Evolutionary conservation across 2,113 vertebrate genomes (phyloP).

Genomic region (Girardinichthys multiradiatus): DNA sequence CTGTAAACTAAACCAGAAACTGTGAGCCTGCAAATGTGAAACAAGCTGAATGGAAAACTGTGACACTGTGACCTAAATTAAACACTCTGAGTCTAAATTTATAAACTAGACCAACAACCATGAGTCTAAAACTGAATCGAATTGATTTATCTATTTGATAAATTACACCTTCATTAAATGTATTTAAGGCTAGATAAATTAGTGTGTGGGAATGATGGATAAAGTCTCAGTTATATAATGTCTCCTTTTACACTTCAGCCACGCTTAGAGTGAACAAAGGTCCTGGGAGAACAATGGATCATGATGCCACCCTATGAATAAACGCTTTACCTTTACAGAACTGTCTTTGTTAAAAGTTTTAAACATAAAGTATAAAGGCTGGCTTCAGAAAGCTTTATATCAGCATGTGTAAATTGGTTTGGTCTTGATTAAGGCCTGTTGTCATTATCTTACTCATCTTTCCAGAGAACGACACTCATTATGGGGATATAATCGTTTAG

Average conservation of each 20-base stretch:
- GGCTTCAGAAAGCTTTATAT: constrained; percentile 17
- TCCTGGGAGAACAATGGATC: background rate
- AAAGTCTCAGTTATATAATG: constrained; percentile 1
- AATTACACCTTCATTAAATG: background rate
- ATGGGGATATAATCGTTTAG: constrained; percentile 50
- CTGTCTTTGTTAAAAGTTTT: constrained; percentile 37
- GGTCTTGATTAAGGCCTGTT: constrained; percentile 30
- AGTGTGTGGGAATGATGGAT: background rate
- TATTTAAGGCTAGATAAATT: background rate
- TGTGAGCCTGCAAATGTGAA: no score
- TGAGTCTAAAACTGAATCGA: background rate
- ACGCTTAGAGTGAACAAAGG: constrained; percentile 1
- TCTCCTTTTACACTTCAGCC: constrained; percentile 23
- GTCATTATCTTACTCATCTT: constrained; percentile 47
- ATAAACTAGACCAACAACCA: no score
- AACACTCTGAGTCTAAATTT: no score
- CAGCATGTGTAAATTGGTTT: constrained; percentile 20
- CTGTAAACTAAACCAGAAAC: no score
- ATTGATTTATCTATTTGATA: background rate
- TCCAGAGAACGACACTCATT: constrained; percentile 48
- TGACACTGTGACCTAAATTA: no score
- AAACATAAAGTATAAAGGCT: constrained; percentile 28
- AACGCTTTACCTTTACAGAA: constrained; percentile 5
- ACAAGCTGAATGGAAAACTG: no score
- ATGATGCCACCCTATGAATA: constrained; percentile 24